A percentile compares a stretch with the other conserved stretches of the same genome.
Evolutionary conservation across 2,888 invertebrate genomes (phyloP).

Genomic region (Teleogryllus oceanicus): DNA sequence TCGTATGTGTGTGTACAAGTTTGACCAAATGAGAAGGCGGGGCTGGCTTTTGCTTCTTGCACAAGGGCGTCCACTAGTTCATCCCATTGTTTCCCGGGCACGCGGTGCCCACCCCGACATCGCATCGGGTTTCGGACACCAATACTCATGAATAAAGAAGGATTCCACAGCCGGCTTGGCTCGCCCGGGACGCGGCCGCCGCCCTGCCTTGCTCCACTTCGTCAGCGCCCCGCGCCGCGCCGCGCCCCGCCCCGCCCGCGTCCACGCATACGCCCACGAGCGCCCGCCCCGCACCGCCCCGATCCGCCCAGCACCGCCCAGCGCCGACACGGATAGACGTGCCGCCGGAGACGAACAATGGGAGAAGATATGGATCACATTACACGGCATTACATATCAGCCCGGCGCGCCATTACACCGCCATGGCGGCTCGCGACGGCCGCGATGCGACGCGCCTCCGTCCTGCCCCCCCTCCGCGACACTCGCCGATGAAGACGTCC

Average conservation of each 20-base stretch:
- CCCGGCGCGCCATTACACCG: not conserved
- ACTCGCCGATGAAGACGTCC: not conserved
- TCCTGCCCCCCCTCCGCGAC: not conserved
- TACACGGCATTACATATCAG: constrained; percentile 18
- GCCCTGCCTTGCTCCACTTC: constrained; percentile 18
- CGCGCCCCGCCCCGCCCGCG: not conserved
- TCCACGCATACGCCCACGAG: not conserved
- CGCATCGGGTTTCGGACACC: constrained; percentile 18
- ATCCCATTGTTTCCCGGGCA: constrained; percentile 18
- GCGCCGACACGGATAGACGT: not conserved
- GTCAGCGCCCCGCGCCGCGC: not conserved
- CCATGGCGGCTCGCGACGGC: not conserved
- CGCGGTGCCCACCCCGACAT: constrained; percentile 18
- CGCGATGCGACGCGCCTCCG: not conserved
- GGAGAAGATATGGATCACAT: constrained; percentile 18
- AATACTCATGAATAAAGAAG: constrained; percentile 18
- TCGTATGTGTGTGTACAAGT: constrained; percentile 2
- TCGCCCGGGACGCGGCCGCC: not conserved
- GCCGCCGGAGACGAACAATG: not conserved
- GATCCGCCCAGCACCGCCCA: not conserved
- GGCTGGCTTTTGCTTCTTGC: constrained; percentile 4
- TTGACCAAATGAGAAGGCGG: constrained; percentile 18
- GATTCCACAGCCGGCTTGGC: not conserved
- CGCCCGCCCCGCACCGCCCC: not conserved
- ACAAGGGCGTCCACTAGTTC: constrained; percentile 18